These are phyloP conservation scores for Leptobrachium leishanense DNA, from an alignment of 2,113 vertebrate species.

Conservation along the genomic window DNA sequence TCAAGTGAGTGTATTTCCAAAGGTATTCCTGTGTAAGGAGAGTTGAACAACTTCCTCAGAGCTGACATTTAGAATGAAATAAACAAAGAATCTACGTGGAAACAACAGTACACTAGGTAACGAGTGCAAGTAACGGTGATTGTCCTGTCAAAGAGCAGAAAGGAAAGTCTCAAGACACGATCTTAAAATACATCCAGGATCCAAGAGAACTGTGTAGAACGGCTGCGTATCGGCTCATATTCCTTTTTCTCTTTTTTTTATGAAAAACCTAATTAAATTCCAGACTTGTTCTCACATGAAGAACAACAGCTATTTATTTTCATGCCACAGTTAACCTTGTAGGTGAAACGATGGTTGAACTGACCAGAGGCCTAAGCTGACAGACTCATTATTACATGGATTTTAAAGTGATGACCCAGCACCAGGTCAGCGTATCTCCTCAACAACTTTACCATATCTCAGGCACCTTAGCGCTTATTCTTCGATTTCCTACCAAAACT, in stretches of 20 bases:
- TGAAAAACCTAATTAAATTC: not conserved
- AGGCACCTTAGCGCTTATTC: too few relatives aligned
- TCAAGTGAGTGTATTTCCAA: constrained; percentile 27
- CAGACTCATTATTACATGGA: not conserved
- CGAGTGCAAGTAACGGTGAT: constrained; percentile 3
- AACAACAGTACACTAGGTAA: constrained; percentile 12
- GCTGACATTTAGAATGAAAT: constrained; percentile 38
- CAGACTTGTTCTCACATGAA: not conserved
- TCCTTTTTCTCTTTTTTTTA: not conserved
- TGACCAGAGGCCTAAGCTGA: not conserved
- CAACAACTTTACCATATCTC: too few relatives aligned
- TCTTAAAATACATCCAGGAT: not conserved
- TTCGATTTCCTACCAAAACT: too few relatives aligned
- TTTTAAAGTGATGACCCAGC: too few relatives aligned
- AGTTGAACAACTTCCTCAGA: constrained; percentile 36
- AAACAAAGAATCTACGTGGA: constrained; percentile 31
- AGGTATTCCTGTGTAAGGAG: constrained; percentile 25
- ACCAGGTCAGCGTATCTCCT: too few relatives aligned
- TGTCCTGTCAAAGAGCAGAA: constrained; percentile 12
- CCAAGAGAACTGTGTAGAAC: too few relatives aligned
- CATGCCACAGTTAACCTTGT: not conserved
- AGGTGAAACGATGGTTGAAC: not conserved
- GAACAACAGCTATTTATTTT: not conserved
- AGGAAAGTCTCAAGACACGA: not conserved
- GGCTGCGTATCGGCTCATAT: not conserved